Percentiles rank a stretch among this genome's conserved stretches.
phyloP scores from a whole-genome alignment of 1,140 invertebrate genomes.

The Ceratoteleas bidentatus region DNA sequence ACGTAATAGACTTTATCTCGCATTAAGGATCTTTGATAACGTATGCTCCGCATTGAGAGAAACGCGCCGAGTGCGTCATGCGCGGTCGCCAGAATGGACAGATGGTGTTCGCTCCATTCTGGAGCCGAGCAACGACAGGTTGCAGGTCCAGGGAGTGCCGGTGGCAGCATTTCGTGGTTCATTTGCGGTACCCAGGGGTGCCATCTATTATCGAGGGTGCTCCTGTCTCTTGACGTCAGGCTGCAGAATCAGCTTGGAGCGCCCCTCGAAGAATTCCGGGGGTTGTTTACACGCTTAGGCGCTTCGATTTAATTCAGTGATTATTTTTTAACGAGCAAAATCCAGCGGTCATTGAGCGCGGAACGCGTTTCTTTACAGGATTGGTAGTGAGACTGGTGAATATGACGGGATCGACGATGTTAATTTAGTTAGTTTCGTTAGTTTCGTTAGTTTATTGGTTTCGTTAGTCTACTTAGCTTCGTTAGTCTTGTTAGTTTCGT shows the following conservation, averaged over 20 bases:
- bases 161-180: constrained; percentile 81
- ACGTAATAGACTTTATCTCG: constrained; percentile 60
- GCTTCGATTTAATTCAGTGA: constrained; percentile 81
- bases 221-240: constrained; percentile 53
- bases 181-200: constrained; percentile 82
- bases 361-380: constrained; percentile 28
- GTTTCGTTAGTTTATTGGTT: too few species aligned
- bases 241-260: constrained; percentile 41
- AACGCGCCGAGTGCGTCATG: constrained; percentile 38
- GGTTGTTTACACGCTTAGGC: constrained; percentile 79
- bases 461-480: too few species aligned
- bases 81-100: constrained; percentile 72
- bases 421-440: too few species aligned
- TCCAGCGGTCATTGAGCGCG: constrained; percentile 30
- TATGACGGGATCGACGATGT: too few species aligned
- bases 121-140: constrained; percentile 78
- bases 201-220: constrained; percentile 80
- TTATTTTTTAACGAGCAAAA: constrained; percentile 81
- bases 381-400: too few species aligned
- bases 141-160: constrained; percentile 73
- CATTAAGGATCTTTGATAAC: constrained; percentile 62
- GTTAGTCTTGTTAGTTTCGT: too few species aligned
- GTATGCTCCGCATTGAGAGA: constrained; percentile 48
- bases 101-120: constrained; percentile 74
- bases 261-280: constrained; percentile 62